A percentile compares a stretch with the other conserved stretches of the same genome.
Conservation (phyloP, 37 sponge, comb jelly and placozoan genomes). For the Lycopodina hypogea region DNA sequence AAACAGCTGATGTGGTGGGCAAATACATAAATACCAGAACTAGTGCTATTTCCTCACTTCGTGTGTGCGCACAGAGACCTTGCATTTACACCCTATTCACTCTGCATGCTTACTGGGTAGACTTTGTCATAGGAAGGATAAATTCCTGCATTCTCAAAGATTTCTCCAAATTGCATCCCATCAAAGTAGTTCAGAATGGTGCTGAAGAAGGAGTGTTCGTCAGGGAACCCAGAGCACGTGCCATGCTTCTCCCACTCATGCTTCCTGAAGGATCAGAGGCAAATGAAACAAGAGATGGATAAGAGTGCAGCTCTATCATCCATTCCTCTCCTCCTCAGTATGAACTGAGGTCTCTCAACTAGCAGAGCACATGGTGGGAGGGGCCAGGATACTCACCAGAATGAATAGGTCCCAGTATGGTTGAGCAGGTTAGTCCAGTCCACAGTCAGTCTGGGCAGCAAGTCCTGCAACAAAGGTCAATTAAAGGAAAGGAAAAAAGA, state of each 20-base stretch:
- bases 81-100: no score
- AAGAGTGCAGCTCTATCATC: background rate
- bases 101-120: conserved; percentile 11
- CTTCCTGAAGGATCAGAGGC: conserved; percentile 15
- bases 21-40: no score
- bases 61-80: no score
- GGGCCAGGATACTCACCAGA: conserved; percentile 52
- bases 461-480: conserved; percentile 1
- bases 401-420: conserved; percentile 11
- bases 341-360: no score
- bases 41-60: no score
- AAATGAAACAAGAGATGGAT: background rate
- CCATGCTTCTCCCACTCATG: conserved; percentile 70
- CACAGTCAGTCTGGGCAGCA: conserved; percentile 16
- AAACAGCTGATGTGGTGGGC: no score
- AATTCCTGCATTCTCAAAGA: conserved; percentile 17
- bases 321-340: no score
- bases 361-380: no score
- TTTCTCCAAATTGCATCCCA: conserved; percentile 7
- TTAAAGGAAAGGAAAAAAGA: no score
- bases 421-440: conserved; percentile 35
- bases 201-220: conserved; percentile 44
- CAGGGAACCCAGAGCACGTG: conserved; percentile 23
- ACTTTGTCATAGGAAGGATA: background rate
- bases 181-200: conserved; percentile 32